A percentile compares a stretch with the other conserved stretches of the same genome.
Evolutionary conservation across 2,888 invertebrate genomes (phyloP).

Genomic region (Megalurothrips usitatus): DNA sequence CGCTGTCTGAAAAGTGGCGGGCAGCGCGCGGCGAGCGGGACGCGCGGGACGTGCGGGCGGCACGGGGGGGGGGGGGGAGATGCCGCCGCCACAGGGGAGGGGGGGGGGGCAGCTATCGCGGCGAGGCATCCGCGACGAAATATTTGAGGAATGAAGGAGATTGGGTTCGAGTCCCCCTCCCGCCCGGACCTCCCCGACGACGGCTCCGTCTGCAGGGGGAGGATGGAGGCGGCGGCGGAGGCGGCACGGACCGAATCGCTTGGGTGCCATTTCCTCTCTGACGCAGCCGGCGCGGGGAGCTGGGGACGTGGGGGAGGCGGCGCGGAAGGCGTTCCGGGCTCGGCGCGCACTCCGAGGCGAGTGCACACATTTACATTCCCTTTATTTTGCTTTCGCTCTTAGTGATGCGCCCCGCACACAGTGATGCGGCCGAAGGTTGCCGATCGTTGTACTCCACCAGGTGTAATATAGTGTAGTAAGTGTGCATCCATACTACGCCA

Average conservation of each 20-base stretch:
- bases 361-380: too few relatives aligned
- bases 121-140: neutral
- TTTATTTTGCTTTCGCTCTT: too few relatives aligned
- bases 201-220: conserved; percentile 7
- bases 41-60: too few relatives aligned
- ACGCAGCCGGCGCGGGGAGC: neutral
- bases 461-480: too few relatives aligned
- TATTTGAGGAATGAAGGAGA: conserved; percentile 21
- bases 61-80: neutral
- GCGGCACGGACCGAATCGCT: neutral
- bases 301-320: neutral
- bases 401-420: too few relatives aligned
- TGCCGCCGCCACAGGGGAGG: neutral
- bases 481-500: too few relatives aligned
- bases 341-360: too few relatives aligned
- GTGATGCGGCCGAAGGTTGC: too few relatives aligned
- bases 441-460: too few relatives aligned
- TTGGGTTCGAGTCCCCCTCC: neutral
- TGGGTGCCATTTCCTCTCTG: conserved; percentile 13
- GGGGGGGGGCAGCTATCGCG: neutral
- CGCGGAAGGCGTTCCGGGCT: too few relatives aligned
- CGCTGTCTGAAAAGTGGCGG: neutral
- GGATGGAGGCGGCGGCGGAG: neutral
- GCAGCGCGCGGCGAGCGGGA: too few relatives aligned
- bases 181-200: neutral